These are phyloP conservation scores for Notodonta dromedarius DNA, from an alignment of 2,888 invertebrate species.

Conservation along the genomic window DNA sequence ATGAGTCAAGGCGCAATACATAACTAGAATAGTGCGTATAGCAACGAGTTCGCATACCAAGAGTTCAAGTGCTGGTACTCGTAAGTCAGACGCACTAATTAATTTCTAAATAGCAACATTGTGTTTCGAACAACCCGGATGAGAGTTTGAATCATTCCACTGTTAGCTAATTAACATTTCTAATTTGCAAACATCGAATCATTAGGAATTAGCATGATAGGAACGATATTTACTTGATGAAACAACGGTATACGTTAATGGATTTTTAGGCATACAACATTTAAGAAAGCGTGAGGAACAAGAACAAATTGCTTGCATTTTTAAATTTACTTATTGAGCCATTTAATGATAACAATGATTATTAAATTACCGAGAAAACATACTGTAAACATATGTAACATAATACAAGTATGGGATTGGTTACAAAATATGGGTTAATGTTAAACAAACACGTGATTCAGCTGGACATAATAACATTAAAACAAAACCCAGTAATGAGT, in stretches of 20 bases:
- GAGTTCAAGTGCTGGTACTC: slow-evolving; percentile 53
- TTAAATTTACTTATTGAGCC: too few species aligned
- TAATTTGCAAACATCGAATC: slow-evolving; percentile 17
- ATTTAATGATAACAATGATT: background rate
- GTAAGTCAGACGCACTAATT: slow-evolving; percentile 59
- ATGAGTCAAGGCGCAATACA: slow-evolving; percentile 34
- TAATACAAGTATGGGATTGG: slow-evolving; percentile 17
- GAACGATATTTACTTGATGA: background rate
- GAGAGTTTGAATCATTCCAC: slow-evolving; percentile 37
- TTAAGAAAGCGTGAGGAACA: too few species aligned
- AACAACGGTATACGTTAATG: too few species aligned
- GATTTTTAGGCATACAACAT: too few species aligned
- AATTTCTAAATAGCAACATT: slow-evolving; percentile 62
- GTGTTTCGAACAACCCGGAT: slow-evolving; percentile 41
- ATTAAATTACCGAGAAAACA: background rate
- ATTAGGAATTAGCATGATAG: background rate
- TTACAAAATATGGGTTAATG: slow-evolving; percentile 24
- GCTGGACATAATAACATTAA: slow-evolving; percentile 12
- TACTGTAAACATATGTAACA: background rate
- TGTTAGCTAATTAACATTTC: slow-evolving; percentile 39
- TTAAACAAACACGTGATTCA: slow-evolving; percentile 21
- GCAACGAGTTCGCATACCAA: slow-evolving; percentile 47
- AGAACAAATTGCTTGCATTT: too few species aligned
- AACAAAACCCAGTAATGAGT: slow-evolving; percentile 6
- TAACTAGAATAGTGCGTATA: slow-evolving; percentile 43